phyloP scores from a whole-genome alignment of 2,797 vertebrate genomes.

The Erethizon dorsatum region DNA sequence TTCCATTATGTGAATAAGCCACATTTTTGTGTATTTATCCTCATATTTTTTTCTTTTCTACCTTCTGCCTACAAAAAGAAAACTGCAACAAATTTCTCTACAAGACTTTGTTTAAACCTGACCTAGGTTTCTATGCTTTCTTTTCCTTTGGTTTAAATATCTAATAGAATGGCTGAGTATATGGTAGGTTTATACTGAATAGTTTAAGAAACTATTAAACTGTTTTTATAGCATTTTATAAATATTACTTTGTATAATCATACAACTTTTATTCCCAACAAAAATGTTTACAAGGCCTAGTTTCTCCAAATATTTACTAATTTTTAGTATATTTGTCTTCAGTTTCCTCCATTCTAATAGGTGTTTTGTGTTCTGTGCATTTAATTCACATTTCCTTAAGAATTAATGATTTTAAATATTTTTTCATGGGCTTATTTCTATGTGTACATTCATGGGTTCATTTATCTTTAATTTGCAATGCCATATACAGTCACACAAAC shows the following conservation, averaged over 20 bases:
- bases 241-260: background rate
- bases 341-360: background rate
- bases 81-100: background rate
- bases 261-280: background rate
- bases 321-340: background rate
- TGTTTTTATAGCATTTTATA: background rate
- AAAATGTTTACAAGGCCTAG: background rate
- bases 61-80: background rate
- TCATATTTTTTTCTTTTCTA: background rate
- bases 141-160: background rate
- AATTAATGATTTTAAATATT: background rate
- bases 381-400: background rate
- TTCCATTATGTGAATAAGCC: background rate
- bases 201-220: background rate
- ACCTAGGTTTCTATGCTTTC: background rate
- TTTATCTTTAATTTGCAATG: background rate
- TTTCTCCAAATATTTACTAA: background rate
- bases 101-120: background rate
- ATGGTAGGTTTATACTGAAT: background rate
- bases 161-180: background rate
- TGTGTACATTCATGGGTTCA: background rate
- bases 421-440: rapidly evolving
- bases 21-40: background rate
- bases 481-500: background rate
- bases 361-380: background rate